Conservation (phyloP, 1,140 invertebrate genomes). For the Aradophagus sp. region DNA sequence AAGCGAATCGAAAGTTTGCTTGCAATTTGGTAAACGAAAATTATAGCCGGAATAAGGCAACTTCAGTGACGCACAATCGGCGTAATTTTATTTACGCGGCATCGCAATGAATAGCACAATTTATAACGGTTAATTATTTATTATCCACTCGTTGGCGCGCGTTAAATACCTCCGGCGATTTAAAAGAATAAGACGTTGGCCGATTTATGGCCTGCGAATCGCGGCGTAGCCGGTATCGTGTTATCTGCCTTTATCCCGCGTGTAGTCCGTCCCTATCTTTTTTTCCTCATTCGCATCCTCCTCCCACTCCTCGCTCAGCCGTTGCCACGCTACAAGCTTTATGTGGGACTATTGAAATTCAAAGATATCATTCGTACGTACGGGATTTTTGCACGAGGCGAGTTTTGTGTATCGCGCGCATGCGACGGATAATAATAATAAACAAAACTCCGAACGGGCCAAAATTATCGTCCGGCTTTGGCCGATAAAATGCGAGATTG, state of each 20-base stretch:
- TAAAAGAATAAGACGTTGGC: constrained; percentile 65
- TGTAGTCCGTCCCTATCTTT: too few relatives aligned
- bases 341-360: constrained; percentile 46
- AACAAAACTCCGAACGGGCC: constrained; percentile 2
- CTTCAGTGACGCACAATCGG: too few relatives aligned
- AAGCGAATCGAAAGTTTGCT: too few relatives aligned
- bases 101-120: too few relatives aligned
- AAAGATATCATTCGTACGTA: constrained; percentile 34
- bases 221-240: constrained; percentile 29
- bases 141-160: constrained; percentile 57
- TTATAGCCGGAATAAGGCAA: too few relatives aligned
- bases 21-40: too few relatives aligned
- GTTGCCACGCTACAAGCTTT: constrained; percentile 36
- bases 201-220: constrained; percentile 60
- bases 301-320: constrained; percentile 28
- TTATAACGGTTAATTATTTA: constrained; percentile 10
- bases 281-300: constrained; percentile 34
- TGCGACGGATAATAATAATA: constrained; percentile 26
- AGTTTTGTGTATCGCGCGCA: constrained; percentile 21
- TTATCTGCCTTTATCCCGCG: constrained; percentile 52
- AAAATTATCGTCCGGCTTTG: constrained; percentile 19
- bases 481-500: constrained; percentile 33
- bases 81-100: too few relatives aligned
- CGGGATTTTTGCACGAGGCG: constrained; percentile 11
- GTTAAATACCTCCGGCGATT: constrained; percentile 62